These are phyloP conservation scores for Azemiops feae DNA, from an alignment of 2,113 vertebrate genomes.

Conservation along the genomic window DNA sequence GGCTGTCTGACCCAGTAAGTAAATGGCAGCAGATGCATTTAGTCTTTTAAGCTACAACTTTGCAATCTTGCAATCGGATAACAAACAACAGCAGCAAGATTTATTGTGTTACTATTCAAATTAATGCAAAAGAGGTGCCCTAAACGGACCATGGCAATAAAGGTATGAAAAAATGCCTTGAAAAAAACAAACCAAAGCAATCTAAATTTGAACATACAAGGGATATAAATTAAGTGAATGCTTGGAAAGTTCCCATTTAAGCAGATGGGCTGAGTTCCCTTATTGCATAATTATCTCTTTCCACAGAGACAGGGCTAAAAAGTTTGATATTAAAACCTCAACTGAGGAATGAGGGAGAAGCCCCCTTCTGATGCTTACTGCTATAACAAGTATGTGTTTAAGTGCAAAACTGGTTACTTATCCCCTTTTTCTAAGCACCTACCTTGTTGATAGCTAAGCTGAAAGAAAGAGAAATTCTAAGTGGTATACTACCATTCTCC, in stretches of 20 bases:
- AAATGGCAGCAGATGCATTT: not conserved
- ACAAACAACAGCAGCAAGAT: not conserved
- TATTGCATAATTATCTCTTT: not conserved
- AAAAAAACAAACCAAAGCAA: not conserved
- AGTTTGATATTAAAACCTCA: not conserved
- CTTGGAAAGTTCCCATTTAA: not conserved
- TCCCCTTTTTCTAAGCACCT: slow-evolving; percentile 43
- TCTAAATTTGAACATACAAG: not conserved
- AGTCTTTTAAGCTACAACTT: not conserved
- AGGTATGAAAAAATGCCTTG: not conserved
- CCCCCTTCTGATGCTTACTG: not conserved
- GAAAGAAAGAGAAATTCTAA: slow-evolving; percentile 64
- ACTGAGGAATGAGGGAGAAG: not conserved
- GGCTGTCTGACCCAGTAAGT: not conserved
- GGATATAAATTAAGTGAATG: not conserved
- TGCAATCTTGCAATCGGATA: not conserved
- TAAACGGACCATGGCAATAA: not conserved
- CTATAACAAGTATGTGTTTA: not conserved
- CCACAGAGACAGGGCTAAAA: not conserved
- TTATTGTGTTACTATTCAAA: not conserved
- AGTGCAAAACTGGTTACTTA: not conserved
- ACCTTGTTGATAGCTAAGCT: slow-evolving; percentile 72
- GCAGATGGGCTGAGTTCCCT: not conserved
- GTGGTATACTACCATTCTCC: slow-evolving; percentile 55
- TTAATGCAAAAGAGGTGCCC: not conserved